Evolutionary conservation across 2,888 invertebrate genomes (phyloP).

Genomic region (Mechanitis mazaeus): DNA sequence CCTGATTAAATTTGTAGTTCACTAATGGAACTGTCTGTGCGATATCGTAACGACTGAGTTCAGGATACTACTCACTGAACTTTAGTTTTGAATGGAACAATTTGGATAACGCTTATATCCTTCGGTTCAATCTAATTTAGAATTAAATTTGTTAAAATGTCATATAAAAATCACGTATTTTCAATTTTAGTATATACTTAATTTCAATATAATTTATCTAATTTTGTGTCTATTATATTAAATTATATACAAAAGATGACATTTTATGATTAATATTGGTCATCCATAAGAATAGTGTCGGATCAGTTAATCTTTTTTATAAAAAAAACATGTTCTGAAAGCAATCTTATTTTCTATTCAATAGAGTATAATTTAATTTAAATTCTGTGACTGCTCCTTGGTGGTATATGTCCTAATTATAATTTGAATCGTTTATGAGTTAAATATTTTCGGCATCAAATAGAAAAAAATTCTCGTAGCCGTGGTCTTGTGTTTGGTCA

Average conservation of each 20-base stretch:
- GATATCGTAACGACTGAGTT: constrained; percentile 27
- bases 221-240: constrained; percentile 23
- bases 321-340: background rate
- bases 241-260: constrained; percentile 56
- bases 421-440: constrained; percentile 72
- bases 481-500: constrained; percentile 68
- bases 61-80: constrained; percentile 22
- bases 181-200: constrained; percentile 9
- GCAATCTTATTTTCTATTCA: constrained; percentile 32
- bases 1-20: constrained; percentile 65
- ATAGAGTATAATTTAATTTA: constrained; percentile 41
- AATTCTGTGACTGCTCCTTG: background rate
- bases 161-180: constrained; percentile 36
- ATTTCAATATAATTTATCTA: too few species aligned
- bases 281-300: constrained; percentile 57
- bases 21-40: constrained; percentile 36
- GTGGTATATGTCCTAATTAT: constrained; percentile 58
- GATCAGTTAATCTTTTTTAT: constrained; percentile 11
- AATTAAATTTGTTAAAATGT: too few species aligned
- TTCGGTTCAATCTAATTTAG: too few species aligned
- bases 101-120: constrained; percentile 30
- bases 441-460: constrained; percentile 72
- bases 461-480: constrained; percentile 63
- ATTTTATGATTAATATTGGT: constrained; percentile 68
- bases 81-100: constrained; percentile 33